phyloP scores from a whole-genome alignment of 2,113 vertebrate genomes.

The Crocuta crocuta region DNA sequence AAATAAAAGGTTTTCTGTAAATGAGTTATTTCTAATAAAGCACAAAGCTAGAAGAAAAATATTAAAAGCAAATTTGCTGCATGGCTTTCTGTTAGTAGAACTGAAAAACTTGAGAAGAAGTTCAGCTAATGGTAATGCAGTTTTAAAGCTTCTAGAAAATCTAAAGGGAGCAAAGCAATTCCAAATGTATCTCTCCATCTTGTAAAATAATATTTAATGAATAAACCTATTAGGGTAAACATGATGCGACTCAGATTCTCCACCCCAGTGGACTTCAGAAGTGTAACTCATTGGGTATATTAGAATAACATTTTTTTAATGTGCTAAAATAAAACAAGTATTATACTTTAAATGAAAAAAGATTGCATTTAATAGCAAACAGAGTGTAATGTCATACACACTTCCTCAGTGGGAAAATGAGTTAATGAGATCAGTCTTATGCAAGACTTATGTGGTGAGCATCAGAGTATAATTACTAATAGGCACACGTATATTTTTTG shows the following conservation, averaged over 20 bases:
- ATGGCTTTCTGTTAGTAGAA: constrained; percentile 68
- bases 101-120: constrained; percentile 61
- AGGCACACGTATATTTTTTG: background rate
- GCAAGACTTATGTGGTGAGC: constrained; percentile 47
- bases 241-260: constrained; percentile 55
- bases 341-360: constrained; percentile 68
- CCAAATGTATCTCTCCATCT: constrained; percentile 73
- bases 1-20: constrained; percentile 75
- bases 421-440: constrained; percentile 72
- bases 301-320: constrained; percentile 62
- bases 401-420: constrained; percentile 75
- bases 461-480: constrained; percentile 61
- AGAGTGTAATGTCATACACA: constrained; percentile 51
- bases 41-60: constrained; percentile 70
- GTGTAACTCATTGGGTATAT: constrained; percentile 67
- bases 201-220: constrained; percentile 67
- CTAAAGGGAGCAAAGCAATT: constrained; percentile 63
- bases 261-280: constrained; percentile 57
- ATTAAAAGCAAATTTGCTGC: constrained; percentile 75
- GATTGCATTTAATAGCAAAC: constrained; percentile 67
- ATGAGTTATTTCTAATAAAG: constrained; percentile 79
- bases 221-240: constrained; percentile 63
- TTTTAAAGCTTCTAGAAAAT: constrained; percentile 72
- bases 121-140: constrained; percentile 66
- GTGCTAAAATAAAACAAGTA: constrained; percentile 70